Evolutionary conservation across 2,113 vertebrate genomes (phyloP), one percentile per base, ranked within the genome.

Genomic region (Lamprologus tigripictilis): DNA sequence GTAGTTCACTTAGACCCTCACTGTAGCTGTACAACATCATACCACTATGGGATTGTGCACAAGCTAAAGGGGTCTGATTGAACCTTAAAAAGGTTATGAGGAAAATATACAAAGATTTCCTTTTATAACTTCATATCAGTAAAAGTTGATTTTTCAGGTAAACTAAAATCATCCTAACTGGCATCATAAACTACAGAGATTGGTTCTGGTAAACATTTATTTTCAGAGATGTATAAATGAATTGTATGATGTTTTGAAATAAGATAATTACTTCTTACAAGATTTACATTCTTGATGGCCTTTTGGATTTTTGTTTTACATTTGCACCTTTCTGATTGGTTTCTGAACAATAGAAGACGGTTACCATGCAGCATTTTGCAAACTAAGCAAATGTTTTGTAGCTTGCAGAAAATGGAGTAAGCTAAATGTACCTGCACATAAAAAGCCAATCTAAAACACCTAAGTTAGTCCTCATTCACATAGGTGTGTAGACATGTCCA

Each of bases 401-500:
- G n/a, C 66, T 71, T 71, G 66, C 35, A 14, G 66, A 40, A 6
- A 42, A 40, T 42, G 66, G 66, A 42, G 35, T 23, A 0, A 40
- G 12, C 3, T 71, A 61, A 61, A 61, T 61, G 66, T 33, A 63
- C 16, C 16, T 63, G 28, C 9, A 63, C 16, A 63, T 63, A 63
- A 63, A 63, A 63, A 63, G 9, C 58, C 58, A 63, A 33, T 63
- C 58, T 19, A 2, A 63, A 63, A 63, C 58, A 33, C 3, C 58
- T 19, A 19, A 33, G 7, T 37, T 68, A 37, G 19, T 37, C 33
- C 63, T 68, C 63, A 68, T 37, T 68, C 63, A 63, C 16, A 63
- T 21, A 3, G 19, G 63, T 40, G 11, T 68, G n/a, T 13, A 68
- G 0, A 9, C 7, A 21, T 68, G 63, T 40, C 63, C 0, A 68